Evolutionary conservation across 2,888 invertebrate genomes (phyloP).

Genomic region (Dryomyza anilis): DNA sequence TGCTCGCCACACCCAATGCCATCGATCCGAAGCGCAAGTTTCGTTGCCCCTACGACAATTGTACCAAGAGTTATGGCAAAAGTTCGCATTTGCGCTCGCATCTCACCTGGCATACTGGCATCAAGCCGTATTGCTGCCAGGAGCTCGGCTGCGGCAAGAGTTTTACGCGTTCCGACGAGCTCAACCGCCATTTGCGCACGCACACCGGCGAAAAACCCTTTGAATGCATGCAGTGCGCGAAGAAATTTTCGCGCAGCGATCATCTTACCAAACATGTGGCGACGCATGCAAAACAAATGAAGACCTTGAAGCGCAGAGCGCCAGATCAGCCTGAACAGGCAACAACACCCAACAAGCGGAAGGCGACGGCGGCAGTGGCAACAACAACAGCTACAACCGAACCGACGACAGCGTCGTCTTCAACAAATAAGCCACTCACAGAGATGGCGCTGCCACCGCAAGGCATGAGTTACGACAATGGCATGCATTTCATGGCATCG

Average conservation of each 20-base stretch:
- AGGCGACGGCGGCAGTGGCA: slow-evolving; percentile 6
- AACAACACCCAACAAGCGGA: not conserved
- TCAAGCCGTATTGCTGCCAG: slow-evolving; percentile 55
- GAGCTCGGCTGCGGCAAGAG: slow-evolving; percentile 53
- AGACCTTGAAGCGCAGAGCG: slow-evolving; percentile 34
- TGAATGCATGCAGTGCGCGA: slow-evolving; percentile 53
- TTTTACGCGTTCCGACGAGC: slow-evolving; percentile 56
- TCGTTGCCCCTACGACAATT: slow-evolving; percentile 52
- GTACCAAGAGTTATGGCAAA: slow-evolving; percentile 56
- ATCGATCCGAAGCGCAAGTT: slow-evolving; percentile 51
- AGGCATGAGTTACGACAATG: slow-evolving; percentile 33
- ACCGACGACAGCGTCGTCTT: too few species aligned
- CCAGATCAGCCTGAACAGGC: slow-evolving; percentile 4
- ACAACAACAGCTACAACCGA: slow-evolving; percentile 24
- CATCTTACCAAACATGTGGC: slow-evolving; percentile 57
- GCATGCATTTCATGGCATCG: slow-evolving; percentile 46
- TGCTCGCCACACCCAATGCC: slow-evolving; percentile 46
- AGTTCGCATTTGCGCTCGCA: slow-evolving; percentile 58
- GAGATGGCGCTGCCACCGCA: not conserved
- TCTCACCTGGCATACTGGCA: slow-evolving; percentile 58
- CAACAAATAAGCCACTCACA: too few species aligned
- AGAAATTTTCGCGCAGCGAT: slow-evolving; percentile 57
- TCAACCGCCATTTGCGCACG: slow-evolving; percentile 54
- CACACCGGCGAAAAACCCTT: slow-evolving; percentile 57
- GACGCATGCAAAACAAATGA: slow-evolving; percentile 49